A percentile compares a stretch with the other conserved stretches of the same genome.
These are phyloP conservation scores for Platygyra sinensis DNA, from an alignment of 64 coral and sea anemone genomes.

Conservation along the genomic window DNA sequence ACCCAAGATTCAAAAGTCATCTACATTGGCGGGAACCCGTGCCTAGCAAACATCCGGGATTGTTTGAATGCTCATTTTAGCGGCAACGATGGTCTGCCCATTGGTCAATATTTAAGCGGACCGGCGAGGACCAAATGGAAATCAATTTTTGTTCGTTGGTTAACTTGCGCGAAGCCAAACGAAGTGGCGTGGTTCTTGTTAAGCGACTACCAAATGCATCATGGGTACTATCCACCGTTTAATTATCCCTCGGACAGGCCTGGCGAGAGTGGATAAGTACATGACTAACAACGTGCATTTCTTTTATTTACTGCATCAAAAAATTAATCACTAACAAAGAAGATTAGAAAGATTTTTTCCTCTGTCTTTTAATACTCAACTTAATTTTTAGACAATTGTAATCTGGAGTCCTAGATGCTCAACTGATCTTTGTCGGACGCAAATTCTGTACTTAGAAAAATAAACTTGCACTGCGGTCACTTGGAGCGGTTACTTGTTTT, in stretches of 20 bases:
- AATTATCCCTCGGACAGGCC: slow-evolving; percentile 58
- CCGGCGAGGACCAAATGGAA: slow-evolving; percentile 78
- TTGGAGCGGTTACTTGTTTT: too few species aligned
- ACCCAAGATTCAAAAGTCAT: slow-evolving; percentile 66
- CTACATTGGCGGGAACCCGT: slow-evolving; percentile 86
- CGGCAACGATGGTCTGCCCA: slow-evolving; percentile 85
- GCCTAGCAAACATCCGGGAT: slow-evolving; percentile 71
- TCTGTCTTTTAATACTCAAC: too few species aligned
- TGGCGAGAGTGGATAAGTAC: not conserved
- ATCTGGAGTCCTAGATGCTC: too few species aligned
- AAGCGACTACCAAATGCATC: slow-evolving; percentile 77
- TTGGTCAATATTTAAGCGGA: slow-evolving; percentile 77
- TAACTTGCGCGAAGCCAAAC: slow-evolving; percentile 69
- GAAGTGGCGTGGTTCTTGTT: slow-evolving; percentile 84
- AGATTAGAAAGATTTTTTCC: too few species aligned
- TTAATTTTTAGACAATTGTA: too few species aligned
- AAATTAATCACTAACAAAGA: too few species aligned
- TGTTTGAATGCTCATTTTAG: slow-evolving; percentile 90
- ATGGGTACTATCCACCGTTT: slow-evolving; percentile 68
- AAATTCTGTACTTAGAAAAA: too few species aligned
- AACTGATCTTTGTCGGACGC: too few species aligned
- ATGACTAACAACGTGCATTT: not conserved
- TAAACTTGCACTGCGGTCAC: too few species aligned
- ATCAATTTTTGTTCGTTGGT: slow-evolving; percentile 80
- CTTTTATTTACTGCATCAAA: not conserved